Evolutionary conservation across 2,113 vertebrate genomes (phyloP), one percentile per base, ranked within the genome.

Genomic region (Xyliphius kryptos): DNA sequence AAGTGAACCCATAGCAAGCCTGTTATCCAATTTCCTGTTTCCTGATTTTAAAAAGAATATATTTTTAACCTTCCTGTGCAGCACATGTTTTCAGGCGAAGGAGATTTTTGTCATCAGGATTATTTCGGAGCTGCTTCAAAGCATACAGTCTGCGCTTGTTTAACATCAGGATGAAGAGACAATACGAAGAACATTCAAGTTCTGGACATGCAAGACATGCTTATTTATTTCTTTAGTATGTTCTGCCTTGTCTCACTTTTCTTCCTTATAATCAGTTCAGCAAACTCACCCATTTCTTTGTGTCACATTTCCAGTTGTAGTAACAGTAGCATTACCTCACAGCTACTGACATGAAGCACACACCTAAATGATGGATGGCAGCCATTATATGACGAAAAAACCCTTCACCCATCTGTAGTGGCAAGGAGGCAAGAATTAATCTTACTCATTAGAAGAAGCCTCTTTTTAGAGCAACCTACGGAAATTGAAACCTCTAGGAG

Each of bases 351-450:
- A 66, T 41, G 56, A 70, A 63, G 64, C 56, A 12, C 56, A 71
- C 50, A 73, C 70, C 61, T 65, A 54, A 61, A n/a, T 73, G 70
- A 76, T 76, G 70, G 60, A 76, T 67, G 67, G 56, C 56, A 60
- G 61, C 70, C 66, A 76, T 73, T 76, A 76, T 56, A 64, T 47
- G 61, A 59, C 49, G n/a, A n/a, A 71, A 56, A 68, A n/a, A 46
- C 58, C 36, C 52, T 58, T 62, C 53, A 64, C 51, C 61, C 26
- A 10, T 61, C 66, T 22, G 48, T 41, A 44, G 60, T 61, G 70
- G 64, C 55, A 65, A 46, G 47, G 37, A 68, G 56, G 60, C 56
- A 66, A 56, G 66, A 56, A 73, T 74, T 68, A 56, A 74, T 71
- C 63, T 74, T 43, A 48, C 26, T 63, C 55, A 63, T 70, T 67